Evolutionary conservation across 2,113 vertebrate species (phyloP).

Genomic region (Macaca fascicularis): DNA sequence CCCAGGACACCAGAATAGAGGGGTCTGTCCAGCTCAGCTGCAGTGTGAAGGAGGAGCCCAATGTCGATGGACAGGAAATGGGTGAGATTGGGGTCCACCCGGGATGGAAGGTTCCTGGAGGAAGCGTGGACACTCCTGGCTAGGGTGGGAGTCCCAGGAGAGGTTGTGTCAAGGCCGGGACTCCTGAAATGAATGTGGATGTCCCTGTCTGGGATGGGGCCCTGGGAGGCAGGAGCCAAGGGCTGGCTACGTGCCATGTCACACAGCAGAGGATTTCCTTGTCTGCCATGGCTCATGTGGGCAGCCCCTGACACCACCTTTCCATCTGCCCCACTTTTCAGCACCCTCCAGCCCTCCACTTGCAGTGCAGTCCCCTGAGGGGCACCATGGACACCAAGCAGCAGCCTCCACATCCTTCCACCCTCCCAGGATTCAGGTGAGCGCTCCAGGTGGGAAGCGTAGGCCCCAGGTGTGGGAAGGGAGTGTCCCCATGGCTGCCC

Average conservation of each 20-base stretch:
- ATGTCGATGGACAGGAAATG: background rate
- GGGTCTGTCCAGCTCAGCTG: background rate
- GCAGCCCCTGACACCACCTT: background rate
- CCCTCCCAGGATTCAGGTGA: slow-evolving; percentile 52
- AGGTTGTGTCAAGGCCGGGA: no score
- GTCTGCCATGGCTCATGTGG: background rate
- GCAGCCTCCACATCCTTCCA: background rate
- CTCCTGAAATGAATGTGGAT: background rate
- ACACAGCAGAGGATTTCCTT: background rate
- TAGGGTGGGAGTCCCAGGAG: background rate
- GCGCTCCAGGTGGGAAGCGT: background rate
- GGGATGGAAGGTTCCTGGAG: no score
- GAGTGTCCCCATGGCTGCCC: no score
- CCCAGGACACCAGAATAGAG: background rate
- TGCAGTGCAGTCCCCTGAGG: background rate
- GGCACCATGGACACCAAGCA: background rate
- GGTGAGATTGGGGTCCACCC: background rate
- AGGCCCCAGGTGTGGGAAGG: background rate
- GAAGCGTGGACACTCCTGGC: background rate
- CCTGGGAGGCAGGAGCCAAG: background rate
- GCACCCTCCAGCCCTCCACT: background rate
- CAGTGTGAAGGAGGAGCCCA: slow-evolving; percentile 68
- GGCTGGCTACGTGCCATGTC: no score
- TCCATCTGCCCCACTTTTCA: background rate
- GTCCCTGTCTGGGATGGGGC: background rate